Base-by-base conservation (phyloP, 23 tunicate genomes). In the Styela clava region DNA sequence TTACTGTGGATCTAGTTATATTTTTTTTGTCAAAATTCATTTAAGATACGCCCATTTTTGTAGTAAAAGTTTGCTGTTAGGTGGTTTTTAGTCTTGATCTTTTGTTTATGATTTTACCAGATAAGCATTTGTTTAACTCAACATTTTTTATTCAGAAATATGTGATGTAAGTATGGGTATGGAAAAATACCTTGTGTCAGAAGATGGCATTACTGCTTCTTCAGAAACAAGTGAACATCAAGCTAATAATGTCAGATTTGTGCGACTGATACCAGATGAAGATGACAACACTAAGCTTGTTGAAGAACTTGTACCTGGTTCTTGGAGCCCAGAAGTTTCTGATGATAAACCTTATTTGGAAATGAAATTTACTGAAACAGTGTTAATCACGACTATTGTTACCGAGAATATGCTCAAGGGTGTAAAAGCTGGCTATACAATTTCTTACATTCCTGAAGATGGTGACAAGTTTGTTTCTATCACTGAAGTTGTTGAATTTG, bases 261-360 rank as follows among this genome's bases (percentile, higher is more conserved):
- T 68, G 16, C 26, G 7, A n/a, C 51, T 1, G 33, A 70, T 69
- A 3, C n/a, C 77, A 0, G 64, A 69, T 22, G 70, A 78, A 2
- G 78, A 63, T 31, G 79, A 85, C 9, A 18, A 24, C 0, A 24
- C 74, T n/a, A 31, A 61, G 44, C 79, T 83, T 62, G 71, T 65
- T 5, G 31, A 65, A 16, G 71, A 65, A 65, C 7, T 3, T 28
- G 71, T 65, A 28, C 71, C 71, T 26, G 71, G 71, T 25, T 28
- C 30, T 3, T 91, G 97, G 97, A 81, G 86, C 24, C 90, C 97
- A 1, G 62, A 9, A 0, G 87, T 76, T 70, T 74, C 63, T 34
- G 96, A 85, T 81, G 69, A 68, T 31, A 62, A 27, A 16, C 96
- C 96, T 0, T 90, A n/a, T 68, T n/a, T 90, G 16, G 87, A 90